These are phyloP conservation scores for Mythimna impura DNA, from an alignment of 2,888 invertebrate genomes.

Conservation along the genomic window DNA sequence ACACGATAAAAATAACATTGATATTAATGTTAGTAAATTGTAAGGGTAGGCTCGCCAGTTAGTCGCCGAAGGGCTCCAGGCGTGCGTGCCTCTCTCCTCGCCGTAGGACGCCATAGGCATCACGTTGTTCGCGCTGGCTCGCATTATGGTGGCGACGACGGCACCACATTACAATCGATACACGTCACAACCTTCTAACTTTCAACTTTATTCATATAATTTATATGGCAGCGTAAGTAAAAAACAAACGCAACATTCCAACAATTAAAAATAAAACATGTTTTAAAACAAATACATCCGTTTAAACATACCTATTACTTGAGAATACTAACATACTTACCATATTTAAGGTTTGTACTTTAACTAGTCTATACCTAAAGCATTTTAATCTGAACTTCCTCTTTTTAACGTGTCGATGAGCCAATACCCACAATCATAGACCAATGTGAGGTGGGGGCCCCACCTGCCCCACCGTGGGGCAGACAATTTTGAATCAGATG, in stretches of 20 bases:
- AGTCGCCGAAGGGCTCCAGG: slow-evolving; percentile 75
- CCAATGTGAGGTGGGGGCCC: not conserved
- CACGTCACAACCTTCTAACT: slow-evolving; percentile 70
- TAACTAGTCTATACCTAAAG: not conserved
- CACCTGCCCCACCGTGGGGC: too few relatives aligned
- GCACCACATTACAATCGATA: slow-evolving; percentile 78
- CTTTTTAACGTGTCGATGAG: too few relatives aligned
- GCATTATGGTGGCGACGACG: slow-evolving; percentile 75
- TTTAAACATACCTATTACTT: not conserved
- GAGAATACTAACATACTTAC: not conserved
- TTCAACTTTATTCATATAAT: slow-evolving; percentile 59
- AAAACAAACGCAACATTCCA: slow-evolving; percentile 32
- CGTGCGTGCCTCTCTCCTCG: slow-evolving; percentile 78
- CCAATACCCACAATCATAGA: not conserved
- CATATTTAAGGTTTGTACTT: not conserved
- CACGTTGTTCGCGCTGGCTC: slow-evolving; percentile 75
- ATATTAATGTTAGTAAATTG: slow-evolving; percentile 67
- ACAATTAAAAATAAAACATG: slow-evolving; percentile 27
- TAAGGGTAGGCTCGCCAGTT: slow-evolving; percentile 66
- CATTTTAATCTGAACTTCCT: too few relatives aligned
- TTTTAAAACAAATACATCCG: not conserved
- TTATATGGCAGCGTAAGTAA: slow-evolving; percentile 45
- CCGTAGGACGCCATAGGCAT: slow-evolving; percentile 79
- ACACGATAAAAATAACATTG: slow-evolving; percentile 60
- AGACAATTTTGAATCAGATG: not conserved